A percentile compares a stretch with the other conserved stretches of the same genome.
phyloP scores from a whole-genome alignment of 1,140 invertebrate genomes.

The Aporrectodea caliginosa region DNA sequence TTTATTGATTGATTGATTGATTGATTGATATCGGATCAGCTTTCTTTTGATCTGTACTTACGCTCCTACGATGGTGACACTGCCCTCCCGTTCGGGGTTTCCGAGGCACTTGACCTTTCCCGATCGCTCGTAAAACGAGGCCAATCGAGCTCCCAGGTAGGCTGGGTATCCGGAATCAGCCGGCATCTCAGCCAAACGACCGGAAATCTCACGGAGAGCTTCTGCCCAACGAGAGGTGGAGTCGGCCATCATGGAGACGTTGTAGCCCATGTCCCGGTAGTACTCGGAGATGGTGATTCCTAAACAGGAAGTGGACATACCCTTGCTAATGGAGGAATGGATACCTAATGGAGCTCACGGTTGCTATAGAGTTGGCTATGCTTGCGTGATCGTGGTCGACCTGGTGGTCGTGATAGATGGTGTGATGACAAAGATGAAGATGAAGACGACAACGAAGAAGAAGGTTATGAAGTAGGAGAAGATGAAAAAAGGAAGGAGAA shows the following conservation, averaged over 20 bases:
- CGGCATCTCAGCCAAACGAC: slow-evolving; percentile 99
- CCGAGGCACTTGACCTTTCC: slow-evolving; percentile 94
- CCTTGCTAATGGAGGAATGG: too few species aligned
- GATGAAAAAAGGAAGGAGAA: too few species aligned
- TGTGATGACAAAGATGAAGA: too few species aligned
- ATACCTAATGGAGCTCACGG: too few species aligned
- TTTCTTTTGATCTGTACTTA: too few species aligned
- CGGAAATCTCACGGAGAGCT: slow-evolving; percentile 98
- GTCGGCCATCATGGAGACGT: slow-evolving; percentile 99
- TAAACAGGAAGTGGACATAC: slow-evolving; percentile 48
- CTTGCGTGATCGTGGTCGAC: too few species aligned
- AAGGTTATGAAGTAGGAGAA: too few species aligned
- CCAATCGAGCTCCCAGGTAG: slow-evolving; percentile 93
- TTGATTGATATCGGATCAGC: too few species aligned
- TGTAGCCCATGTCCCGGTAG: slow-evolving; percentile 98
- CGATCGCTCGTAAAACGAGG: slow-evolving; percentile 99
- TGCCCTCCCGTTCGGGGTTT: slow-evolving; percentile 95
- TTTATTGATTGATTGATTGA: too few species aligned
- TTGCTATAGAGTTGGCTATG: too few species aligned
- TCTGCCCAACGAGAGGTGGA: slow-evolving; percentile 99
- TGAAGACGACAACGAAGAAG: too few species aligned
- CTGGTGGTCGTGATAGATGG: too few species aligned
- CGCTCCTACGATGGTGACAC: slow-evolving; percentile 98
- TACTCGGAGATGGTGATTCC: slow-evolving; percentile 98
- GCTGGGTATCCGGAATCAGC: slow-evolving; percentile 97